phyloP scores from a whole-genome alignment of 2,113 vertebrate genomes.

The Pantherophis guttatus region DNA sequence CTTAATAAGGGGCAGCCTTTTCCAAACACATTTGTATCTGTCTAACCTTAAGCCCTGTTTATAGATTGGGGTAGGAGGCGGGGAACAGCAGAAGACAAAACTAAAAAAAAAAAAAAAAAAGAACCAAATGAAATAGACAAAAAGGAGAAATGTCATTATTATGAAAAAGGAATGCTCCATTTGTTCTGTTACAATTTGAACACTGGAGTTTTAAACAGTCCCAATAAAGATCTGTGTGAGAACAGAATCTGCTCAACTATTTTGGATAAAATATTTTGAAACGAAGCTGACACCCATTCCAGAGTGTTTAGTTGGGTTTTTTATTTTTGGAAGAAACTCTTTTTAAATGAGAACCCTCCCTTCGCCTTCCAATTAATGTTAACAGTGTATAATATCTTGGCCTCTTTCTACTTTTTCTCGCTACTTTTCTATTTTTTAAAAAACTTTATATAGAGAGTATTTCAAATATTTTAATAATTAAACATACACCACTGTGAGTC shows the following conservation, averaged over 20 bases:
- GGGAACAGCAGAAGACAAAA: not conserved
- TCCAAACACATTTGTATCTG: not conserved
- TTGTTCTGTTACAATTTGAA: not conserved
- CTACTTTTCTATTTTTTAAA: too few species aligned
- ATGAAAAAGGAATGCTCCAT: not conserved
- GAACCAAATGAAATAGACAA: not conserved
- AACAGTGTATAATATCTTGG: too few species aligned
- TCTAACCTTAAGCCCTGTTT: not conserved
- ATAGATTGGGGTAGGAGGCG: not conserved
- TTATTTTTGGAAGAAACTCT: not conserved
- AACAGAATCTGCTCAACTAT: not conserved
- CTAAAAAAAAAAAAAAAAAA: not conserved
- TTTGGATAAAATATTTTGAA: not conserved
- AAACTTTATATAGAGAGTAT: too few species aligned
- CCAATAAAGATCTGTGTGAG: not conserved
- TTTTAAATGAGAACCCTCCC: not conserved
- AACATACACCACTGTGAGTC: too few species aligned
- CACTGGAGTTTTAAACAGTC: not conserved
- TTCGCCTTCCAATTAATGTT: too few species aligned
- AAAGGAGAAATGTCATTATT: not conserved
- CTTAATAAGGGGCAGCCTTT: not conserved
- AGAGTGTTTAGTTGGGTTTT: not conserved
- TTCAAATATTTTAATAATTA: too few species aligned
- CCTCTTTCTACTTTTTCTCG: too few species aligned
- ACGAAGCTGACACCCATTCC: not conserved